Conservation (phyloP, 1,140 invertebrate species). For the Scylla paramamosain region DNA sequence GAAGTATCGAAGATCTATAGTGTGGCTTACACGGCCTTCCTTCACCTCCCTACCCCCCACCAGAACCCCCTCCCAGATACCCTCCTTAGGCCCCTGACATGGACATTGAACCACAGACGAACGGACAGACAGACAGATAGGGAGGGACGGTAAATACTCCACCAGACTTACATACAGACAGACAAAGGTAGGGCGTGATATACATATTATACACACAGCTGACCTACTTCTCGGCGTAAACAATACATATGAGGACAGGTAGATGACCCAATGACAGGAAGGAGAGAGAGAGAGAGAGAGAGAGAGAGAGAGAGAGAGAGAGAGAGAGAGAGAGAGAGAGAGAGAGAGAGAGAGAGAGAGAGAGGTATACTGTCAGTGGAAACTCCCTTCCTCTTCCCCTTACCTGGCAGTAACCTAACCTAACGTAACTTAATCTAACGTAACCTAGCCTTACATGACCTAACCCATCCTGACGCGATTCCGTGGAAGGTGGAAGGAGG, state of each 20-base stretch:
- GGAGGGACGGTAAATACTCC: no score
- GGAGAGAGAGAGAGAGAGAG: conserved; percentile 9
- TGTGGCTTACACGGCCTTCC: not conserved
- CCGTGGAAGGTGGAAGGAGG: no score
- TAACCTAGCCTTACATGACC: not conserved
- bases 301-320: conserved; percentile 19
- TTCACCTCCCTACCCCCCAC: not conserved
- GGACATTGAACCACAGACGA: not conserved
- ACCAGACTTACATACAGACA: no score
- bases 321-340: conserved; percentile 20
- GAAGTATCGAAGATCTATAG: conserved; percentile 37
- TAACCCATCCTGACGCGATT: no score
- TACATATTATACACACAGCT: not conserved
- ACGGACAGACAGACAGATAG: not conserved
- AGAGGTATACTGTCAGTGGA: not conserved
- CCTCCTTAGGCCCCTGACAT: no score
- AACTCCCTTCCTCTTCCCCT: not conserved
- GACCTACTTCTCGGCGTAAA: not conserved
- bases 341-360: conserved; percentile 10
- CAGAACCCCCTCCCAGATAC: no score
- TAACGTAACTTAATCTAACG: not conserved
- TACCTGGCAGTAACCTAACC: not conserved
- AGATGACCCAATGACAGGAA: not conserved
- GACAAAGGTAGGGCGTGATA: no score
- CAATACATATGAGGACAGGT: not conserved